Conservation (phyloP, 2,113 vertebrate genomes). For the Puffinus mauretanicus region DNA sequence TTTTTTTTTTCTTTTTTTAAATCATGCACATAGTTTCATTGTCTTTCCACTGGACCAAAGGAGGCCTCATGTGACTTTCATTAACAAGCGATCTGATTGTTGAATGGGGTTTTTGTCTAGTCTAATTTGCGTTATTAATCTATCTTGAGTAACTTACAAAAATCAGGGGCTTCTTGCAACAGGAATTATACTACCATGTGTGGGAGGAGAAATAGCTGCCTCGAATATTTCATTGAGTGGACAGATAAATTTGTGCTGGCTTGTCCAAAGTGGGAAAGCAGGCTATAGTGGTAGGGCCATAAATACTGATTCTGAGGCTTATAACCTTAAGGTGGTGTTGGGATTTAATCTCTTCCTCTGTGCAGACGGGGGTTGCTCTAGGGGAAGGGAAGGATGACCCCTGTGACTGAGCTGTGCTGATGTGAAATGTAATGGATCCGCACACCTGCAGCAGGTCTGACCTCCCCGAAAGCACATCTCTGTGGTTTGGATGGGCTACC, state of each 20-base stretch:
- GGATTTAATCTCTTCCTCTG: not conserved
- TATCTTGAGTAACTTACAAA: not conserved
- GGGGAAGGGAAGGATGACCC: not conserved
- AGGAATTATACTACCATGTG: not conserved
- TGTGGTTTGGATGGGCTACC: not conserved
- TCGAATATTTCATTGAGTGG: not conserved
- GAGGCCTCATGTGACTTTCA: not conserved
- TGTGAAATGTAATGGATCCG: not conserved
- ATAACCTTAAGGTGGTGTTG: not conserved
- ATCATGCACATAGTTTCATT: not conserved
- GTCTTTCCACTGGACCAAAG: not conserved
- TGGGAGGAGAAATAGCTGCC: not conserved
- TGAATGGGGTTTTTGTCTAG: not conserved
- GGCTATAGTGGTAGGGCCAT: not conserved
- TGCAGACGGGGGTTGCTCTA: not conserved
- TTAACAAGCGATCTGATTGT: not conserved
- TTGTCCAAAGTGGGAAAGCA: not conserved
- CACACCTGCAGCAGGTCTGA: not conserved
- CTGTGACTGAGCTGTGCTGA: not conserved
- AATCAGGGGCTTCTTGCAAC: not conserved
- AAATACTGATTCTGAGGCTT: not conserved
- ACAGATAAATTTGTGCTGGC: not conserved
- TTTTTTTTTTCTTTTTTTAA: not conserved
- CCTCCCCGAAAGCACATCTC: not conserved
- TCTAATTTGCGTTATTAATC: not conserved